A percentile compares a stretch with the other conserved stretches of the same genome.
Evolutionary conservation across 2,888 invertebrate species (phyloP).

Genomic region (Hyppa rectilinea): DNA sequence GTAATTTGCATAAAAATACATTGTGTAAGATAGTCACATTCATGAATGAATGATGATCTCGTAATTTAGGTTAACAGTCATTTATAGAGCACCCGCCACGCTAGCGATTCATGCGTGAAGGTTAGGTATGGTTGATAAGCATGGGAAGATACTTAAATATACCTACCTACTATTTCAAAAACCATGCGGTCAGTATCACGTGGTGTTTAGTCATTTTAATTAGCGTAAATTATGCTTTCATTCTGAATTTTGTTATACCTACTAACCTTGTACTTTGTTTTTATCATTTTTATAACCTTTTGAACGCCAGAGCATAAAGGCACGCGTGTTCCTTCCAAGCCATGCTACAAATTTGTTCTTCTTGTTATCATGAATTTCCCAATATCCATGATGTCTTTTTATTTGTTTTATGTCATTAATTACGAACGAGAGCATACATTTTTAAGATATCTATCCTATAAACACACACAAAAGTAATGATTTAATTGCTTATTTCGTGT

Average conservation of each 20-base stretch:
- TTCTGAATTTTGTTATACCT: background rate
- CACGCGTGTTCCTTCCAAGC: too few relatives aligned
- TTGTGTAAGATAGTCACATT: background rate
- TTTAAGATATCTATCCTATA: too few relatives aligned
- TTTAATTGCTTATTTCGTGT: too few relatives aligned
- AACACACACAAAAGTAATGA: too few relatives aligned
- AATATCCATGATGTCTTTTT: too few relatives aligned
- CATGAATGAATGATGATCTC: background rate
- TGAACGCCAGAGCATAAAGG: too few relatives aligned
- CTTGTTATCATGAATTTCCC: too few relatives aligned
- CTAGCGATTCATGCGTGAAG: constrained; percentile 18
- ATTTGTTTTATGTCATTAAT: too few relatives aligned
- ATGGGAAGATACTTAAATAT: background rate
- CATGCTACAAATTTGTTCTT: too few relatives aligned
- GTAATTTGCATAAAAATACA: background rate
- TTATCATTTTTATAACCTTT: too few relatives aligned
- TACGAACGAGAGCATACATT: too few relatives aligned
- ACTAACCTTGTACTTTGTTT: too few relatives aligned
- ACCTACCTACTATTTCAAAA: background rate
- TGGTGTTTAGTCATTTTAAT: background rate
- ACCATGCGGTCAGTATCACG: background rate
- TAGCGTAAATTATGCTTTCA: background rate
- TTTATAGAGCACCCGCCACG: background rate
- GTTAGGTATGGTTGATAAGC: background rate
- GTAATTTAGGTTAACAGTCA: background rate